Evolutionary conservation across 2,797 vertebrate genomes (phyloP).

Genomic region (Crocidura indochinensis): DNA sequence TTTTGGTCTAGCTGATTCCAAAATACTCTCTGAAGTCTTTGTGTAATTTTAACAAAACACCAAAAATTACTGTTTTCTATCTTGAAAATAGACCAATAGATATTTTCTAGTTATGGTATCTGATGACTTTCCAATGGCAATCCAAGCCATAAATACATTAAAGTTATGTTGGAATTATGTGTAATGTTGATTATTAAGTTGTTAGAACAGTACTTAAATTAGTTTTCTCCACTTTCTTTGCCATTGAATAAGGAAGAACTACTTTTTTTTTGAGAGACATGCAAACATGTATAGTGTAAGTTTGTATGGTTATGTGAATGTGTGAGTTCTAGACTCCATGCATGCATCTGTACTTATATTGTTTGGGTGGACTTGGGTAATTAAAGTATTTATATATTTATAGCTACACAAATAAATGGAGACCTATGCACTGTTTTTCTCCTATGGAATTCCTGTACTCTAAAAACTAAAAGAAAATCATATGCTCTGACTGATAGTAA

Average conservation of each 20-base stretch:
- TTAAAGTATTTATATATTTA: background rate
- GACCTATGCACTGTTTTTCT: background rate
- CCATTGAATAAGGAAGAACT: constrained; percentile 18
- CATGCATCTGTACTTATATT: background rate
- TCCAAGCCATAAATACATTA: background rate
- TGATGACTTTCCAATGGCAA: background rate
- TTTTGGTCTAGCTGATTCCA: background rate
- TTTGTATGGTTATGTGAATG: background rate
- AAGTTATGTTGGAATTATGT: background rate
- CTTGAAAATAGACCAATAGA: constrained; percentile 12
- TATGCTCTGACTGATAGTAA: constrained; percentile 28
- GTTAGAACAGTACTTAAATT: background rate
- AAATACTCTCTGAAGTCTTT: constrained; percentile 5
- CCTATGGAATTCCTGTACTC: background rate
- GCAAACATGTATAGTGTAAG: background rate
- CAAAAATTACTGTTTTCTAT: constrained; percentile 22
- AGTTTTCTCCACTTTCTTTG: background rate
- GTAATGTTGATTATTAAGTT: constrained; percentile 1
- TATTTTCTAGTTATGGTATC: constrained; percentile 20
- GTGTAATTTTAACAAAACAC: background rate
- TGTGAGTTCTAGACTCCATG: too few relatives aligned
- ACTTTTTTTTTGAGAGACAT: constrained; percentile 3
- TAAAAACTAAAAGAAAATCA: constrained; percentile 17
- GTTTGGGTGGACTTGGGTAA: background rate
- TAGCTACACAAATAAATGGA: background rate